phyloP scores from a whole-genome alignment of 2,888 invertebrate species.

The Anthrax anthrax region DNA sequence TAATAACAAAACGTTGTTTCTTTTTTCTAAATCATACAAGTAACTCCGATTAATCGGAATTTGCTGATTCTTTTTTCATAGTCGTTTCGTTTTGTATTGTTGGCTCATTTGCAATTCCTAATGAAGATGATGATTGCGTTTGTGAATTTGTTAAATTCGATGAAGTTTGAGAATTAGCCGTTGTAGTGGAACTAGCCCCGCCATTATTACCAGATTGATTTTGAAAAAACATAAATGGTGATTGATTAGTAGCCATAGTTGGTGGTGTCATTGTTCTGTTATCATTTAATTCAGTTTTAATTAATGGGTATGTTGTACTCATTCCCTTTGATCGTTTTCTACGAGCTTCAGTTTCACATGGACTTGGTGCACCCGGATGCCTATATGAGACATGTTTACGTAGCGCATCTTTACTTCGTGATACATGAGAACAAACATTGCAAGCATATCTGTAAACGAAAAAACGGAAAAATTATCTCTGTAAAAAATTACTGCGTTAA shows the following conservation, averaged over 20 bases:
- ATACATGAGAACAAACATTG: slow-evolving; percentile 74
- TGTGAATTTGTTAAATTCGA: no score
- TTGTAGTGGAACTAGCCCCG: neutral
- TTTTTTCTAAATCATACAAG: slow-evolving; percentile 5
- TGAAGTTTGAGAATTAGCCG: slow-evolving; percentile 9
- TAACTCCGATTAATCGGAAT: slow-evolving; percentile 6
- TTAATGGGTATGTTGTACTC: slow-evolving; percentile 13
- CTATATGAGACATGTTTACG: slow-evolving; percentile 80
- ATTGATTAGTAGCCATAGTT: slow-evolving; percentile 17
- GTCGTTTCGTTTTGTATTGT: slow-evolving; percentile 3
- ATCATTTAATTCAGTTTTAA: slow-evolving; percentile 7
- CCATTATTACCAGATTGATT: slow-evolving; percentile 23
- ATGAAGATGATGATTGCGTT: slow-evolving; percentile 5
- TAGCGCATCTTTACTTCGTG: slow-evolving; percentile 71
- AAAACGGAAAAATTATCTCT: neutral
- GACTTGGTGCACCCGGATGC: slow-evolving; percentile 46
- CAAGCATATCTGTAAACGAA: slow-evolving; percentile 58
- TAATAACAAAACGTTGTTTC: no score
- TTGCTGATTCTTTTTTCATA: slow-evolving; percentile 7
- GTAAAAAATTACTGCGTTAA: no score
- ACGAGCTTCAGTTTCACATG: slow-evolving; percentile 33
- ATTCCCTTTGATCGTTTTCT: slow-evolving; percentile 32
- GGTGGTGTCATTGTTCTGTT: slow-evolving; percentile 11
- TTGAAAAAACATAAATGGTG: slow-evolving; percentile 28
- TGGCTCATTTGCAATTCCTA: slow-evolving; percentile 5